Percentiles rank a stretch among this genome's conserved stretches.
These are phyloP conservation scores for Lapara coniferarum DNA, from an alignment of 2,888 invertebrate genomes.

Conservation along the genomic window DNA sequence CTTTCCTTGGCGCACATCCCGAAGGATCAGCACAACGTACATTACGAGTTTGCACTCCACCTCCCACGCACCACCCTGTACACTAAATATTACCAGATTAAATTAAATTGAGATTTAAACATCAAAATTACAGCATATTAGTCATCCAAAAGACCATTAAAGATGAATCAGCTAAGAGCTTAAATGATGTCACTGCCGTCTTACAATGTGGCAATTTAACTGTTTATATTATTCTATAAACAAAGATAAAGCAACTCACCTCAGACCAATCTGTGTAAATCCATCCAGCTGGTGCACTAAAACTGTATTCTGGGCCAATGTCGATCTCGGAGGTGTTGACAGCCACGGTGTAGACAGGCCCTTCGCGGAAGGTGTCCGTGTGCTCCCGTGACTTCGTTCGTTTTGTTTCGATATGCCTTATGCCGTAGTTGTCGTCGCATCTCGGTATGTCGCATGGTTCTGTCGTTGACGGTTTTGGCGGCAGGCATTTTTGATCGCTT, in stretches of 20 bases:
- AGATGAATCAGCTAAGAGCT: background rate
- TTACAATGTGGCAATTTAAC: constrained; percentile 2
- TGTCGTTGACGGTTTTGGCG: constrained; percentile 59
- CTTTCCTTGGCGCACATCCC: constrained; percentile 81
- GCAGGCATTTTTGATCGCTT: constrained; percentile 69
- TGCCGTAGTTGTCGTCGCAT: constrained; percentile 51
- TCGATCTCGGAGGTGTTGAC: constrained; percentile 65
- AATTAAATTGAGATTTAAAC: background rate
- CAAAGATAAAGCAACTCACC: constrained; percentile 53
- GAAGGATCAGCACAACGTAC: constrained; percentile 88
- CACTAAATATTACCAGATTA: constrained; percentile 75
- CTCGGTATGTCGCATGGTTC: constrained; percentile 68
- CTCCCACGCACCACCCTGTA: constrained; percentile 88
- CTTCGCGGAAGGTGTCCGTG: constrained; percentile 67
- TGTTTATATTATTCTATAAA: background rate
- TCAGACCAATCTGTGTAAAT: constrained; percentile 84
- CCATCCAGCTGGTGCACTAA: constrained; percentile 76
- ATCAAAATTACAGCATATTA: too few relatives aligned
- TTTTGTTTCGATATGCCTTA: constrained; percentile 54
- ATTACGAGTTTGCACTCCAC: constrained; percentile 88
- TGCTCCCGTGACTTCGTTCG: constrained; percentile 56
- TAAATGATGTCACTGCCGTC: background rate
- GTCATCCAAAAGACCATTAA: too few relatives aligned
- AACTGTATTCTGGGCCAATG: constrained; percentile 72
- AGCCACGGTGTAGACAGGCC: constrained; percentile 69